Evolutionary conservation across 2,888 invertebrate genomes (phyloP), one percentile per base, ranked within the genome.

Genomic region (Mamestra brassicae): DNA sequence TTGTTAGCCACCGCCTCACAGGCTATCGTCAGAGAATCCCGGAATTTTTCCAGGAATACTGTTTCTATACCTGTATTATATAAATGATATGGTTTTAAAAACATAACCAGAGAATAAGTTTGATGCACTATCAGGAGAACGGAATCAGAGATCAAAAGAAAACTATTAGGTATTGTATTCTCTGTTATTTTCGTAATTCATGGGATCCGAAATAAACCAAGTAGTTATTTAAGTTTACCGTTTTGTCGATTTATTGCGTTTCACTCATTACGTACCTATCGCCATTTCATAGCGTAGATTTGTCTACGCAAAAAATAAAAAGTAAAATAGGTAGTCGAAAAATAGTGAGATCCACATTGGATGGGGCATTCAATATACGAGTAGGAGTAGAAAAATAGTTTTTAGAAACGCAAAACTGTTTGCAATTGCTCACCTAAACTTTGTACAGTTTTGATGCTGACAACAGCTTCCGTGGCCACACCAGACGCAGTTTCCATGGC

Each of bases 401-500:
- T 26, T 26, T 26, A 45, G 45, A 11, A 1, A 7, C 47, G 36
- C 17, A 38, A 38, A 4, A 42, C 4, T 60, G n/a, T 5, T 58
- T n/a, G 7, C 10, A 8, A 34, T 17, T 54, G 11, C 80, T 94
- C 95, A 92, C 97, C 97, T 79, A 97, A 95, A 88, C 97, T 97
- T 65, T 97, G 97, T 1, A 97, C 97, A 5, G 98, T 98, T 84
- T 97, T 96, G 71, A 98, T 97, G 87, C 97, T 97, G 73, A 97
- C 96, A 42, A 98, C 97, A 0, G 97, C 97, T 89, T 98, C 98
- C 3, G 97, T 97, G 1, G 97, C 98, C 17, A 97, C 96, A 74
- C 97, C 95, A 17, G 97, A 97, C 0, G 97, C 97, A 0, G 95
- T 92, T 83, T 97, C 97, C 95, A 97, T 97, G 2, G 97, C 97